Percentiles rank a stretch among this genome's conserved stretches.
These are phyloP conservation scores for Chaetogeoica ovagalla DNA, from an alignment of 2,888 invertebrate genomes.

Conservation along the genomic window DNA sequence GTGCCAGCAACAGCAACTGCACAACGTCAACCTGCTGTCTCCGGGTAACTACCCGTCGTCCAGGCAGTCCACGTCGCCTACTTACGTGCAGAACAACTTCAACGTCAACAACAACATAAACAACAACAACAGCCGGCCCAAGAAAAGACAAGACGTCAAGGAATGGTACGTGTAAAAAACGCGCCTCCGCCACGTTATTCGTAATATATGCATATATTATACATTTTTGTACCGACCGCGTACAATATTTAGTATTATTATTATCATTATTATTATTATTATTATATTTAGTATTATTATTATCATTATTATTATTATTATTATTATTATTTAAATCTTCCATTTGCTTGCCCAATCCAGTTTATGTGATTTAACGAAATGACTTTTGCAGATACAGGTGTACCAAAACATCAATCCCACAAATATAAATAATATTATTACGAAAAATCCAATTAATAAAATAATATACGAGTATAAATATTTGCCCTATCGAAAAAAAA, in stretches of 20 bases:
- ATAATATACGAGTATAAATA: too few species aligned
- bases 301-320: too few species aligned
- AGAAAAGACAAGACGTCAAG: slow-evolving; percentile 83
- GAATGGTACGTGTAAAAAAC: slow-evolving; percentile 88
- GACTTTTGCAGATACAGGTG: too few species aligned
- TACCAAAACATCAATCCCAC: too few species aligned
- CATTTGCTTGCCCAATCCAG: too few species aligned
- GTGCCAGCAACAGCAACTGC: slow-evolving; percentile 8
- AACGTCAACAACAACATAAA: slow-evolving; percentile 60
- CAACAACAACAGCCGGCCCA: slow-evolving; percentile 60
- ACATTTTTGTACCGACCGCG: background rate
- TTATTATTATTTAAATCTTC: too few species aligned
- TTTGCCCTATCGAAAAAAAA: too few species aligned
- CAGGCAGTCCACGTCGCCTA: slow-evolving; percentile 60
- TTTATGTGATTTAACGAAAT: too few species aligned
- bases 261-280: too few species aligned
- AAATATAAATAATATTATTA: too few species aligned
- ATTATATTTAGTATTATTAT: too few species aligned
- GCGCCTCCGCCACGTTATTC: background rate
- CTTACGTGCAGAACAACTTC: slow-evolving; percentile 59
- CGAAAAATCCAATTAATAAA: too few species aligned
- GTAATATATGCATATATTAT: background rate
- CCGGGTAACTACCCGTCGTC: slow-evolving; percentile 61
- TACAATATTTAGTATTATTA: background rate
- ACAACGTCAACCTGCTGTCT: slow-evolving; percentile 18